Base-by-base conservation (phyloP, 2,888 invertebrate genomes). In the Plebejus anna region DNA sequence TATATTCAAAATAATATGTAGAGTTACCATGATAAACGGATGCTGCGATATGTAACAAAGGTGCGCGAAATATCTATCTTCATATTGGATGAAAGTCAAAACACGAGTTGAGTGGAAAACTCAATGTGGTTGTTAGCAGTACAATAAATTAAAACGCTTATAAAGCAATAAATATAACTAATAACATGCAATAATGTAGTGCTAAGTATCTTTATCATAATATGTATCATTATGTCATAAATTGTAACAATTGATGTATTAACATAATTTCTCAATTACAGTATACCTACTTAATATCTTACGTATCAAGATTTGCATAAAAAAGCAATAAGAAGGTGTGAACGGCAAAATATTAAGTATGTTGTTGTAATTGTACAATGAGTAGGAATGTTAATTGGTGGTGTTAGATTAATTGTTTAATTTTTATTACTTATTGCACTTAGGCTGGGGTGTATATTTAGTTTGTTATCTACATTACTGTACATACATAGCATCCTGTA, bases 291-390 rank as follows among this genome's bases (percentile, higher is more conserved):
- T 32, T 36, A 66, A 13, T 32, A 66, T 66, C 66, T 73, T 32
- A 51, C 5, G 13, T 73, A 73, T 55, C 51, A 72, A 47, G n/a
- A 73, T 73, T 73, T 73, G 73, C 73, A 73, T 73, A 55, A 55
- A 51, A 55, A 73, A 55, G 11, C 16, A 51, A 73, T 73, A 55
- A 55, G 47, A 55, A 51, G 51, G 22, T 72, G 32, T 73, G 22
- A 73, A 73, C 55, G 32, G 32, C 73, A 32, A 73, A 73, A 36
- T 73, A 73, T 28, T 32, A 32, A n/a, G n/a, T n/a, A n/a, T 51
- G 73, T 51, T 73, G 51, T 73, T 55, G 6, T 73, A 73, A 73
- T 73, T 73, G 32, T 28, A 55, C 73, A 51, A 32, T 73, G 28
- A 13, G 51, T 73, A n/a, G 22, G 28, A 55, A 73, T 73, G 38